Base-by-base conservation (phyloP, 2,797 vertebrate species). In the Limnodromus scolopaceus region DNA sequence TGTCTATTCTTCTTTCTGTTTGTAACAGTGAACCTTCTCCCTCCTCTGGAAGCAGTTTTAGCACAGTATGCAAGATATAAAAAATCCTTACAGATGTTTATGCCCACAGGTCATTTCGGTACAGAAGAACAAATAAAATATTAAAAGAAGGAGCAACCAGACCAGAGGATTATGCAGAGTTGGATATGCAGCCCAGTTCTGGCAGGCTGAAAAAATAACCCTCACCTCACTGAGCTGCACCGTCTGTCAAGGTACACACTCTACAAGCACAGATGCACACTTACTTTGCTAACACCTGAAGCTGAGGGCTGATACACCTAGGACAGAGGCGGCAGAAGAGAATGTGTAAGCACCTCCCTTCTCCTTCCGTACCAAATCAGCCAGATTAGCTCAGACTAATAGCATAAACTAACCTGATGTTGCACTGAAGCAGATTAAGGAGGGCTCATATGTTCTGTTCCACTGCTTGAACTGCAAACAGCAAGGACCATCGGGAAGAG, bases 231-330 rank as follows among this genome's bases (percentile, higher is more conserved):
- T 6, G 6, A 72, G 70, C 60, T 49, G 81, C 63, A 8, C 39
- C 71, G 61, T 8, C 70, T 79, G 54, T 20, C 54, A 41, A 57
- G 46, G 38, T 34, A 61, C 41, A 23, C 0, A 0, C 28, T 57
- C 74, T 78, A 15, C 74, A 58, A 38, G 53, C 20, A 75, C n/a
- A 68, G 77, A 23, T 24, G 23, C 20, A 36, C 25, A 3, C 54
- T 80, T 41, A 49, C 32, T 71, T 61, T 41, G 58, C n/a, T 65
- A 58, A 46, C 30, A 46, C 8, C 36, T 68, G 69, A 87, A 84
- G 55, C 75, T 61, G 51, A 83, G 46, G n/a, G 68, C 32, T 34
- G 45, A 69, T 13, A 76, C 3, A 19, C 22, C 25, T 16, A 41
- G 48, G 54, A 45, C 60, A 87, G 32, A 57, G 32, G 63, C 6